Percentiles rank a stretch among this genome's conserved stretches.
These are phyloP conservation scores for Tapera naevia DNA, from an alignment of 2,797 vertebrate genomes.

Conservation along the genomic window DNA sequence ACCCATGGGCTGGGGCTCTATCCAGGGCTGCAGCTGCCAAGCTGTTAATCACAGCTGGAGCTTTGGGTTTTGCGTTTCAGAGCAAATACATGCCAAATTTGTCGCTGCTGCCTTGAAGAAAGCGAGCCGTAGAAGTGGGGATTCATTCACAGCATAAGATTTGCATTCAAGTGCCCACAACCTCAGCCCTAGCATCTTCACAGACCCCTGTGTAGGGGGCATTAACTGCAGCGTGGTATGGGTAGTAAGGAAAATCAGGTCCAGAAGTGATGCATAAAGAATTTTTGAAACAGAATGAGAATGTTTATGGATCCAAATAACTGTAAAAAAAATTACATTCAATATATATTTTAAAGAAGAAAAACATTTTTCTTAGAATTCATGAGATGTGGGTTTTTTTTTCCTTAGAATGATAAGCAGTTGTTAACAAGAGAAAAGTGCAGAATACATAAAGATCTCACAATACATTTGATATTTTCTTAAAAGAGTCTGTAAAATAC, in stretches of 20 bases:
- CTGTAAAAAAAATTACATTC: background rate
- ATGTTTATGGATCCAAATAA: background rate
- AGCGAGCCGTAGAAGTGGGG: background rate
- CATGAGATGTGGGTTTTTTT: background rate
- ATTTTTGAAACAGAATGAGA: background rate
- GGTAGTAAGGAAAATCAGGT: background rate
- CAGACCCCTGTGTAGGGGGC: too few species aligned
- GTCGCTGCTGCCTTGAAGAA: background rate
- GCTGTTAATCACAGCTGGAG: background rate
- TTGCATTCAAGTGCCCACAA: background rate
- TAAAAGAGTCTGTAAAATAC: background rate
- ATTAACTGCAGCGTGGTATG: rapidly evolving
- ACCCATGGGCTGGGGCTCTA: background rate
- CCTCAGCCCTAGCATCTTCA: background rate
- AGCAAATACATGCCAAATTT: background rate
- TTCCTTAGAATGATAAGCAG: background rate
- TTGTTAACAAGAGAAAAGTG: background rate
- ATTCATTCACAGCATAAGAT: background rate
- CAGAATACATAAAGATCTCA: rapidly evolving
- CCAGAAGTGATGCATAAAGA: background rate
- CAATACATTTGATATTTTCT: too few species aligned
- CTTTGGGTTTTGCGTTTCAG: background rate
- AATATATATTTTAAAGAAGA: background rate
- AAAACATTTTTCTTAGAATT: background rate
- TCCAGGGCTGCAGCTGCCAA: background rate